phyloP scores from a whole-genome alignment of 2,113 vertebrate species.

The Phyllostomus hastatus region DNA sequence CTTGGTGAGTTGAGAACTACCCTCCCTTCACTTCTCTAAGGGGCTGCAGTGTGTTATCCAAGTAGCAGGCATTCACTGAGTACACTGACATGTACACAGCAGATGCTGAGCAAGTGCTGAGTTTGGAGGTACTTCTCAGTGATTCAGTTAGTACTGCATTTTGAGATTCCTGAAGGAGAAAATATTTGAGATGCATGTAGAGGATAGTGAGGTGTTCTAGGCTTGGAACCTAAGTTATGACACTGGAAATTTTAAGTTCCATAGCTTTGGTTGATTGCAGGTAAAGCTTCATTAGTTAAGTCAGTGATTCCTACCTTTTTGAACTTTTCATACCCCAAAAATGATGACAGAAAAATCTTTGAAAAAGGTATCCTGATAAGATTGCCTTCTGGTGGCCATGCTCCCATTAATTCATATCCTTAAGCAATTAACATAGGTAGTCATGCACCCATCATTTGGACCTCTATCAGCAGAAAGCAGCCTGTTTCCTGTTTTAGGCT shows the following conservation, averaged over 20 bases:
- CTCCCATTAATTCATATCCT: background rate
- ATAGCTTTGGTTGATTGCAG: slow-evolving; percentile 3
- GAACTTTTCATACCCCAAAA: background rate
- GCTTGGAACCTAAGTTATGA: background rate
- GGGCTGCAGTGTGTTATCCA: slow-evolving; percentile 20
- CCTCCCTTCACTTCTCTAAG: background rate
- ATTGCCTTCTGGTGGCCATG: background rate
- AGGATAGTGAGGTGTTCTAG: background rate
- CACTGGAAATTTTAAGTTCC: slow-evolving; percentile 9
- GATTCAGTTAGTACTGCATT: background rate
- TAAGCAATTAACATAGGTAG: background rate
- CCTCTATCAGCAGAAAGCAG: background rate
- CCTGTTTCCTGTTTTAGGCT: background rate
- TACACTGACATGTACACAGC: background rate
- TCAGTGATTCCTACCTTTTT: background rate
- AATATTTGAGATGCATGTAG: background rate
- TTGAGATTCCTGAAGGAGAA: background rate
- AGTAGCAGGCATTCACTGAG: background rate
- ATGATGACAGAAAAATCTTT: background rate
- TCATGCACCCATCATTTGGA: background rate
- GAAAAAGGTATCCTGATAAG: background rate
- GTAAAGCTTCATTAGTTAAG: background rate
- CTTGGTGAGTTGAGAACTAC: slow-evolving; percentile 23
- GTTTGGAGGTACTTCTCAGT: background rate
- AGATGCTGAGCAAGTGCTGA: background rate